These are phyloP conservation scores for Samia ricini DNA, from an alignment of 1,140 invertebrate genomes.

Conservation along the genomic window DNA sequence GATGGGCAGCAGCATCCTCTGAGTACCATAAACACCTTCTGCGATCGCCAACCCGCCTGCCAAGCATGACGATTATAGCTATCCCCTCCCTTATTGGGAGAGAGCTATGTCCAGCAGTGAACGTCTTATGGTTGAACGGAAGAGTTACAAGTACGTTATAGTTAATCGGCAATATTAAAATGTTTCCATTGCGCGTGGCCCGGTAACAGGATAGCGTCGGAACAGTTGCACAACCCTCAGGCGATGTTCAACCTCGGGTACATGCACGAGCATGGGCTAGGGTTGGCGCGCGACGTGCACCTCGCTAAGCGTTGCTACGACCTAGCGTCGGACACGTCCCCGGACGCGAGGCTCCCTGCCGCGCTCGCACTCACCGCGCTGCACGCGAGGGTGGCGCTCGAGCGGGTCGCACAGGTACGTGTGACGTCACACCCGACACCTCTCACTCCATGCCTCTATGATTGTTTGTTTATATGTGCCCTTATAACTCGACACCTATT, in stretches of 20 bases:
- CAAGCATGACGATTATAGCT: no score
- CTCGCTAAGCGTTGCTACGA: conserved; percentile 96
- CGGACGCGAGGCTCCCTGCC: conserved; percentile 96
- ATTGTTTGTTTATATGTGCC: no score
- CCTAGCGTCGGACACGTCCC: conserved; percentile 95
- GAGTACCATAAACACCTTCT: no score
- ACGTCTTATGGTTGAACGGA: no score
- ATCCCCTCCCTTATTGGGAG: no score
- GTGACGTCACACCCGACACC: conserved; percentile 30
- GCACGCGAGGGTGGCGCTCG: conserved; percentile 86
- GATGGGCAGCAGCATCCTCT: no score
- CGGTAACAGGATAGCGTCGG: conserved; percentile 90
- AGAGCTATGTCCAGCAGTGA: no score
- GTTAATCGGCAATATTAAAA: no score
- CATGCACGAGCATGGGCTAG: conserved; percentile 99
- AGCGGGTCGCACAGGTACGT: conserved; percentile 82
- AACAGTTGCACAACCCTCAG: conserved; percentile 97
- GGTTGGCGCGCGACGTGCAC: conserved; percentile 89
- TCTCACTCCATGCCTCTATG: neutral
- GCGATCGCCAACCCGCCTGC: no score
- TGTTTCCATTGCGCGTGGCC: no score
- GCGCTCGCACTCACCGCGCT: conserved; percentile 95
- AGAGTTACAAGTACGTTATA: no score
- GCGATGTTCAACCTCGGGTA: conserved; percentile 99
- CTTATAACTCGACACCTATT: neutral